Evolutionary conservation across 2,888 invertebrate genomes (phyloP).

Genomic region (Eupeodes latifasciatus): DNA sequence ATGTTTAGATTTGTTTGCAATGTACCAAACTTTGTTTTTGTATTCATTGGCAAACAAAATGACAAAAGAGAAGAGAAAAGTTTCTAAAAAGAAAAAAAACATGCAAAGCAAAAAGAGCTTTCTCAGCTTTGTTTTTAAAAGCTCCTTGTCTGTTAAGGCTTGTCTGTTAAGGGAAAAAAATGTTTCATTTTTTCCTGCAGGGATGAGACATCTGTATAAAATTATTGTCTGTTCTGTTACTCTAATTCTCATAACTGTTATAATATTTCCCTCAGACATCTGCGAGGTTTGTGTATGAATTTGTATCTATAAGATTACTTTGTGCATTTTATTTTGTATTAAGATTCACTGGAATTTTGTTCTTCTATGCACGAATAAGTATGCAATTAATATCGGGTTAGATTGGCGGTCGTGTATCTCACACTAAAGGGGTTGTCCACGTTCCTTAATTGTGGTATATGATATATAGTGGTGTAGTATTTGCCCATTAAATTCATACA

Average conservation of each 20-base stretch:
- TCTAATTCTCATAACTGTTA: background rate
- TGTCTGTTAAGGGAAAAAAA: too few species aligned
- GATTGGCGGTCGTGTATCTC: background rate
- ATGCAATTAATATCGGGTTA: background rate
- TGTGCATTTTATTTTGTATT: background rate
- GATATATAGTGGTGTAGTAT: background rate
- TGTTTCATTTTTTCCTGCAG: too few species aligned
- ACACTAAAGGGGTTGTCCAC: slow-evolving; percentile 10
- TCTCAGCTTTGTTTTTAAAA: too few species aligned
- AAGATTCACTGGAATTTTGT: slow-evolving; percentile 3
- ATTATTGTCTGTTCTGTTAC: background rate
- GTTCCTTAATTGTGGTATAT: slow-evolving; percentile 11
- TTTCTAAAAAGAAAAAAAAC: too few species aligned
- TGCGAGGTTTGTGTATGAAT: background rate
- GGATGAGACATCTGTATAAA: too few species aligned
- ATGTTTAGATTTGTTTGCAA: too few species aligned
- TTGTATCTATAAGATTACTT: rapidly evolving
- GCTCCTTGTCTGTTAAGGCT: too few species aligned
- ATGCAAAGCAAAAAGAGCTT: too few species aligned
- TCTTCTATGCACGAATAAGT: background rate
- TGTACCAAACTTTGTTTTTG: too few species aligned
- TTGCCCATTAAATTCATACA: background rate
- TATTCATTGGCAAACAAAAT: too few species aligned
- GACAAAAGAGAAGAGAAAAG: too few species aligned
- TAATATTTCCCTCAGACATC: slow-evolving; percentile 3